These are phyloP conservation scores for Xenopus petersii DNA, from an alignment of 2,797 vertebrate species.

Conservation along the genomic window DNA sequence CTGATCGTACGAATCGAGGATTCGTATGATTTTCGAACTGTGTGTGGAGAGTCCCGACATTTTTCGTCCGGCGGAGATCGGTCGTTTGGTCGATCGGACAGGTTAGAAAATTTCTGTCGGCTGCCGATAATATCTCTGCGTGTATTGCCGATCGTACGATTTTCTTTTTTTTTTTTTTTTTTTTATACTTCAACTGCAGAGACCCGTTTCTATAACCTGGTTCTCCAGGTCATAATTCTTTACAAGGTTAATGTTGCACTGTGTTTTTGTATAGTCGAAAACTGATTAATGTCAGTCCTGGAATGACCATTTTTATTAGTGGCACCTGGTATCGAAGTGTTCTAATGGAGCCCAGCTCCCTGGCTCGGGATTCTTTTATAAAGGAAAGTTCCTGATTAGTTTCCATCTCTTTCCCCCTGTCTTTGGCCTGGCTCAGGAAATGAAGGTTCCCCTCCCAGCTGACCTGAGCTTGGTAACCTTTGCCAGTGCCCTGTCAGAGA, in stretches of 20 bases:
- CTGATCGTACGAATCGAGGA: too few species aligned
- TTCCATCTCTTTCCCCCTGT: slow-evolving; percentile 65
- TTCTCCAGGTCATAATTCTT: background rate
- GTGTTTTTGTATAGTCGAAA: background rate
- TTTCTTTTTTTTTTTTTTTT: too few species aligned
- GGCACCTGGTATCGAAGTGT: slow-evolving; percentile 79
- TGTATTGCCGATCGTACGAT: too few species aligned
- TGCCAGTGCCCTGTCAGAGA: slow-evolving; percentile 63
- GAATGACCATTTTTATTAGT: slow-evolving; percentile 75
- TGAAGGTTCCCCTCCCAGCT: slow-evolving; percentile 76
- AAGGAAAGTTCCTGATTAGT: slow-evolving; percentile 81
- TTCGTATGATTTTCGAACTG: too few species aligned
- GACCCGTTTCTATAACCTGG: too few species aligned
- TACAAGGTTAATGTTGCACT: background rate
- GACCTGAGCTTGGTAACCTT: slow-evolving; percentile 77
- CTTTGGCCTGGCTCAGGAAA: slow-evolving; percentile 86
- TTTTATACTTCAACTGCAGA: too few species aligned
- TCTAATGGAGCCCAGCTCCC: slow-evolving; percentile 77
- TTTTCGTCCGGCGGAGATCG: too few species aligned
- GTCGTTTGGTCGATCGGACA: too few species aligned
- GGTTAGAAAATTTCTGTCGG: too few species aligned
- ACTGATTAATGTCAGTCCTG: slow-evolving; percentile 80
- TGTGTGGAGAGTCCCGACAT: too few species aligned
- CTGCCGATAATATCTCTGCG: too few species aligned
- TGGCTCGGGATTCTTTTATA: slow-evolving; percentile 61